Conservation (phyloP, 2,113 vertebrate species). For the Montifringilla adamsi region DNA sequence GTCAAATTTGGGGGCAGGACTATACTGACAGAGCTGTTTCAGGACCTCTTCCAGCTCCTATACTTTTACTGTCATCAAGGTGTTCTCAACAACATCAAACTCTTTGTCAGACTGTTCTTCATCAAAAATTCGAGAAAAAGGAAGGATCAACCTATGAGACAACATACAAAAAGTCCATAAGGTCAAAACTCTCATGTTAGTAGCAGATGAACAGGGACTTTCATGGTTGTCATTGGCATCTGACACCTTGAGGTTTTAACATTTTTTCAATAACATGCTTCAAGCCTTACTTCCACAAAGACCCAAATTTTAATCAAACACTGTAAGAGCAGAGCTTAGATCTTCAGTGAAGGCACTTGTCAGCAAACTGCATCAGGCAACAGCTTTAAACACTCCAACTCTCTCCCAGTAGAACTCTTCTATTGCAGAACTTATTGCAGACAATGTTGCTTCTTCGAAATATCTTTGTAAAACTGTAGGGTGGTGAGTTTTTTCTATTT, state of each 20-base stretch:
- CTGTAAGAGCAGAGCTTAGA: not conserved
- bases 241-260: not conserved
- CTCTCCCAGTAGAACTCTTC: fast-evolving
- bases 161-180: not conserved
- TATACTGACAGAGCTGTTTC: not conserved
- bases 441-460: not conserved
- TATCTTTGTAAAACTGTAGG: not conserved
- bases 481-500: not conserved
- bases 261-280: not conserved
- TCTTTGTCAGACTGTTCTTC: not conserved
- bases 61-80: not conserved
- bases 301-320: not conserved
- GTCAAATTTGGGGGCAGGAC: not conserved
- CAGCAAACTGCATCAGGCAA: not conserved
- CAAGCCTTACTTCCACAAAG: not conserved
- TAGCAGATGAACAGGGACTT: not conserved
- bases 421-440: not conserved
- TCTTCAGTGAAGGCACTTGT: not conserved
- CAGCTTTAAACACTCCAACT: not conserved
- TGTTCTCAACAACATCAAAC: not conserved
- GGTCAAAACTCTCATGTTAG: not conserved
- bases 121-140: not conserved
- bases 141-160: not conserved
- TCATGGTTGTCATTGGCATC: not conserved
- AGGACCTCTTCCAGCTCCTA: not conserved